A percentile compares a stretch with the other conserved stretches of the same genome.
Evolutionary conservation across 2,888 invertebrate genomes (phyloP).

Genomic region (Metalampra italica): DNA sequence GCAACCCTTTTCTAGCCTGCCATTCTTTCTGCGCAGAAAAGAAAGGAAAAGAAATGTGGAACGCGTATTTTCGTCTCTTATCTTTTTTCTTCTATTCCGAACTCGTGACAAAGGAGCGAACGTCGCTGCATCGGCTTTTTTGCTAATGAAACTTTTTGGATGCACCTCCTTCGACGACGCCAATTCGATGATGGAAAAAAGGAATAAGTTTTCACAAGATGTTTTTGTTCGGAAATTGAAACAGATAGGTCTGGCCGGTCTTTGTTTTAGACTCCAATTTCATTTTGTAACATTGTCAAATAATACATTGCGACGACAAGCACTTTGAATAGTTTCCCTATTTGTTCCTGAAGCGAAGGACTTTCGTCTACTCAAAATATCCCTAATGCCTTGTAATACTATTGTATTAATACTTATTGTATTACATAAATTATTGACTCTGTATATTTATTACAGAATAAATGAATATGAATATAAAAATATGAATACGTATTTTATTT

Average conservation of each 20-base stretch:
- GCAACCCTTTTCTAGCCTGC: constrained; percentile 49
- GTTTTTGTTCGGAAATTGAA: constrained; percentile 13
- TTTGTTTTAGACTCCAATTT: neutral
- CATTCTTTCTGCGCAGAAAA: constrained; percentile 35
- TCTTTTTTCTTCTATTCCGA: constrained; percentile 31
- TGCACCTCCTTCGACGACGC: constrained; percentile 28
- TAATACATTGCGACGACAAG: too few relatives aligned
- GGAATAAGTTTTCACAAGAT: constrained; percentile 14
- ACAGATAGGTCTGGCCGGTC: neutral
- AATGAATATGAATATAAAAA: too few relatives aligned
- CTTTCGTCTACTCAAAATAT: too few relatives aligned
- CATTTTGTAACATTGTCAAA: too few relatives aligned
- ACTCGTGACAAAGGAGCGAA: constrained; percentile 44
- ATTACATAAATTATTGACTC: too few relatives aligned
- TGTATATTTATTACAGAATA: too few relatives aligned
- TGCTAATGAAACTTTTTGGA: constrained; percentile 57
- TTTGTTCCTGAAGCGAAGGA: too few relatives aligned
- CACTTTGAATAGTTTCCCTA: too few relatives aligned
- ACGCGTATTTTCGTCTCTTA: constrained; percentile 51
- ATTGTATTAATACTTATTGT: too few relatives aligned
- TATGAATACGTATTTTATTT: too few relatives aligned
- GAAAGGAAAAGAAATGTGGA: constrained; percentile 48
- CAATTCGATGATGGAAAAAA: constrained; percentile 45
- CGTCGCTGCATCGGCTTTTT: constrained; percentile 44
- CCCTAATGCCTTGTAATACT: too few relatives aligned